Evolutionary conservation across 2,888 invertebrate genomes (phyloP).

Genomic region (Diarsia dahlii): DNA sequence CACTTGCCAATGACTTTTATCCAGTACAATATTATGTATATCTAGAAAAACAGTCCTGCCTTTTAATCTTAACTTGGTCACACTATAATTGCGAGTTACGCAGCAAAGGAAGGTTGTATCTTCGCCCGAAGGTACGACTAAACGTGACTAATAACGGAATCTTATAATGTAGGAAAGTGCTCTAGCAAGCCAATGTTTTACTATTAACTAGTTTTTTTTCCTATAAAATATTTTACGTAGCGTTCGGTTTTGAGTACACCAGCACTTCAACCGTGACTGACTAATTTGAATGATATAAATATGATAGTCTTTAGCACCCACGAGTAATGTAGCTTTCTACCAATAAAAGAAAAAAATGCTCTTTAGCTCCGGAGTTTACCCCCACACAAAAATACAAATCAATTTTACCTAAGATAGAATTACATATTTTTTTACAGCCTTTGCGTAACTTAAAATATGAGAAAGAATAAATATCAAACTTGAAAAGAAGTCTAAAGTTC

Average conservation of each 20-base stretch:
- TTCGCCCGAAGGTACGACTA: slow-evolving; percentile 61
- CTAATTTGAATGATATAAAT: too few relatives aligned
- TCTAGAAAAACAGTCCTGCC: neutral
- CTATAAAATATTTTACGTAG: slow-evolving; percentile 43
- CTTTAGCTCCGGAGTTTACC: too few relatives aligned
- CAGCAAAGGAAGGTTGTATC: slow-evolving; percentile 61
- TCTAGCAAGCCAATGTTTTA: slow-evolving; percentile 43
- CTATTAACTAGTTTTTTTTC: slow-evolving; percentile 53
- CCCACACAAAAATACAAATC: too few relatives aligned
- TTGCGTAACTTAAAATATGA: neutral
- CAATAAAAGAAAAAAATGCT: too few relatives aligned
- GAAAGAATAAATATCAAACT: neutral
- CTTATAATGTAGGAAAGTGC: slow-evolving; percentile 77
- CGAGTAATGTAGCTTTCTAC: too few relatives aligned
- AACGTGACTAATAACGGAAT: slow-evolving; percentile 72
- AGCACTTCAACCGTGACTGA: neutral
- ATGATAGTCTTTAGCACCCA: too few relatives aligned
- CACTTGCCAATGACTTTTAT: neutral
- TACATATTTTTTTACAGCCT: neutral
- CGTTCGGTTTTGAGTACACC: neutral
- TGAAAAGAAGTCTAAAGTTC: neutral
- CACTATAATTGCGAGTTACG: slow-evolving; percentile 44
- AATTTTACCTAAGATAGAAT: too few relatives aligned
- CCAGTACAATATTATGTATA: neutral
- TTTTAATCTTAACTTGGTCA: neutral